Conservation (phyloP, 2,888 invertebrate genomes). For the Brenthis hecate region DNA sequence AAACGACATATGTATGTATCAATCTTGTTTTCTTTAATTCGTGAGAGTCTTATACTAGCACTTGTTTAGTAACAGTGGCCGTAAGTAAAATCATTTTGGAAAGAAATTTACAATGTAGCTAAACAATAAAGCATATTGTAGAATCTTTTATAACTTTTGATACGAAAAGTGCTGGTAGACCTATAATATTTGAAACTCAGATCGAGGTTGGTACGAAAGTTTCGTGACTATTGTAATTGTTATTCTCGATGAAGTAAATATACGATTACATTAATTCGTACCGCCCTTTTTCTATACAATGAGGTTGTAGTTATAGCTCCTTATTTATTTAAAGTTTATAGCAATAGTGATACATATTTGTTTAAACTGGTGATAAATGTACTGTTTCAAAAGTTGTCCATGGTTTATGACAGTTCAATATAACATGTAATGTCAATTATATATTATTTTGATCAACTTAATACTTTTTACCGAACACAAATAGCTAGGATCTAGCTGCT, state of each 20-base stretch:
- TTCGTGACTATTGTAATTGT: slow-evolving; percentile 64
- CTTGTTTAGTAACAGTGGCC: slow-evolving; percentile 68
- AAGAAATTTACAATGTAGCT: slow-evolving; percentile 69
- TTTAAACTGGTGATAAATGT: slow-evolving; percentile 54
- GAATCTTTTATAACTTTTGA: slow-evolving; percentile 80
- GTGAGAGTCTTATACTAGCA: slow-evolving; percentile 68
- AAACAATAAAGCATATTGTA: slow-evolving; percentile 68
- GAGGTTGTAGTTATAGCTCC: slow-evolving; percentile 78
- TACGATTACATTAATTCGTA: slow-evolving; percentile 77
- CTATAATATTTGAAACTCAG: slow-evolving; percentile 57
- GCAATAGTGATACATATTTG: slow-evolving; percentile 65
- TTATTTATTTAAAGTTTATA: slow-evolving; percentile 80
- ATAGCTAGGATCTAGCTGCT: slow-evolving; percentile 66
- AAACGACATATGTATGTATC: slow-evolving; percentile 57
- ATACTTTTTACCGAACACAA: slow-evolving; percentile 60
- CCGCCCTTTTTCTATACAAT: slow-evolving; percentile 68
- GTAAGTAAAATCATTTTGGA: slow-evolving; percentile 67
- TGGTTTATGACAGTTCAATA: slow-evolving; percentile 40
- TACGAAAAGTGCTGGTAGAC: slow-evolving; percentile 78
- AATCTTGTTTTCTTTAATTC: slow-evolving; percentile 76
- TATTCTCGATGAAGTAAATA: slow-evolving; percentile 50
- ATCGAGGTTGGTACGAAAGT: slow-evolving; percentile 77
- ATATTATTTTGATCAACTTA: slow-evolving; percentile 59
- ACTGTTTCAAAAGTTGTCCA: slow-evolving; percentile 48
- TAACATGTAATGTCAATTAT: slow-evolving; percentile 48